Base-by-base conservation (phyloP, 2,113 vertebrate species). In the Struthio camelus region DNA sequence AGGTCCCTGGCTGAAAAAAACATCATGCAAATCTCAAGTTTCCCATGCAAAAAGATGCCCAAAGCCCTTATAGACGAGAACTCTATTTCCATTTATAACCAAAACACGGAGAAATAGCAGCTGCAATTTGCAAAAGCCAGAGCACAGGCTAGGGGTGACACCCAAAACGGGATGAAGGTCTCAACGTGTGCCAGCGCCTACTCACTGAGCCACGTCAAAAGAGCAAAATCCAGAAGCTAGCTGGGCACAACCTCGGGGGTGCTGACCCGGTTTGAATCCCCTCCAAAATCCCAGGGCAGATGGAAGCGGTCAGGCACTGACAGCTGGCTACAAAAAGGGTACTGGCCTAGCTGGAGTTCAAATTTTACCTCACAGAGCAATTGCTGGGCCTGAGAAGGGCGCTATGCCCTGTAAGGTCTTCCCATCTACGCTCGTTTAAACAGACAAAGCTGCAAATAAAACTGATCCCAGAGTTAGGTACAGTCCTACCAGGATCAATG, bases 171-270 rank as follows among this genome's bases (percentile, higher is more conserved):
- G 64, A 85, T 1, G 1, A 36, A 59, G 54, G 28, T 59, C 75
- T 53, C 80, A 1, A 69, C 0, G 0, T 2, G 46, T 34, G 18
- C 46, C 46, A 38, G 12, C 18, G 3, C 66, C 77, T 42, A 28
- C 42, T 46, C 50, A 9, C 30, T 18, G 23, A 90, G 66, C 36
- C 14, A 4, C 18, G 15, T 9, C 32, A 16, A 8, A 38, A 72
- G 8, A 46, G 71, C 20, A 44, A 48, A 87, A 48, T 6, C 15
- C 46, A 32, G 8, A 27, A 77, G 44, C 28, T 32, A 56, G 12
- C 9, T 53, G 46, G 32, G 59, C 32, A 66, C 64, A 82, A 36
- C 11, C 38, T 69, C 8, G 1, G 20, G 38, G 77, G n/a, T 5
- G 2, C 58, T 24, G 34, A 38, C 24, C 24, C 5, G 2, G 25